These are phyloP conservation scores for Polydrusus tereticollis DNA, from an alignment of 2,888 invertebrate species.

Conservation along the genomic window DNA sequence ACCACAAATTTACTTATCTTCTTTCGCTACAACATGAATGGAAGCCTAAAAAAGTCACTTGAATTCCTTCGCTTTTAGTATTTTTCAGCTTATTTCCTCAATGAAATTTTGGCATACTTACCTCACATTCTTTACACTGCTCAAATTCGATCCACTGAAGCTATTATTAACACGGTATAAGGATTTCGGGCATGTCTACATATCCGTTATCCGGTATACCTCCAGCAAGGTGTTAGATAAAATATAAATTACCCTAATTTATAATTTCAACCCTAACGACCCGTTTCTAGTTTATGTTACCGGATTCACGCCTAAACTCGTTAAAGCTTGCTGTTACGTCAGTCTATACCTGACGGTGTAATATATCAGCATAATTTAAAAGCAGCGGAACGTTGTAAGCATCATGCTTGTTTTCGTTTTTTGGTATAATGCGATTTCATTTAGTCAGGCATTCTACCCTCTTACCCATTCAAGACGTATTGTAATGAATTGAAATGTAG, in stretches of 20 bases:
- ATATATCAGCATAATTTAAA: constrained; percentile 29
- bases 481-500: no score
- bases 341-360: constrained; percentile 22
- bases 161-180: constrained; percentile 8
- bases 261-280: constrained; percentile 22
- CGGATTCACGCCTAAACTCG: constrained; percentile 39
- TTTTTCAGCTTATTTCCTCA: no score
- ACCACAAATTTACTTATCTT: no score
- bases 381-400: neutral
- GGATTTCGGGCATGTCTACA: constrained; percentile 18
- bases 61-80: no score
- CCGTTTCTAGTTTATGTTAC: constrained; percentile 29
- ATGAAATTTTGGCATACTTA: neutral
- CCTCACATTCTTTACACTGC: neutral
- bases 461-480: no score
- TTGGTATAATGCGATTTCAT: no score
- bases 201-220: constrained; percentile 27
- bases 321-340: constrained; percentile 24
- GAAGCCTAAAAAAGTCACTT: no score
- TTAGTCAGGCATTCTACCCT: no score
- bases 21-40: no score
- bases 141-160: constrained; percentile 2
- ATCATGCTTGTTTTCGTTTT: no score
- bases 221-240: constrained; percentile 30
- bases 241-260: constrained; percentile 36